Conservation (phyloP, 2,888 invertebrate genomes). For the Nowickia ferox region DNA sequence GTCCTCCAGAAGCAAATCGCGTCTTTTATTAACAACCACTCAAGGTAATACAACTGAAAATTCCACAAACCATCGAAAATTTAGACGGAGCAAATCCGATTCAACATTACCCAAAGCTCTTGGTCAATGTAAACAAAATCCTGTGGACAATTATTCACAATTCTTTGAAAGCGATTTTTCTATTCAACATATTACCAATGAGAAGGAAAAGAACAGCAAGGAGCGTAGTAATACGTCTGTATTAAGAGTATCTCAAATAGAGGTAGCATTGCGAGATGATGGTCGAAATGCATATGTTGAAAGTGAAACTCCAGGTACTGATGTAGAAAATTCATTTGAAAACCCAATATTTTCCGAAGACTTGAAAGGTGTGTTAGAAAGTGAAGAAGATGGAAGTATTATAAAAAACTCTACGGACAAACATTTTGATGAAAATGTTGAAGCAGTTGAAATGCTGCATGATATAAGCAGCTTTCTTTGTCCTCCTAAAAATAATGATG, state of each 20-base stretch:
- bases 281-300: background rate
- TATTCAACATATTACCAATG: constrained; percentile 68
- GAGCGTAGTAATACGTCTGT: constrained; percentile 56
- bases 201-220: background rate
- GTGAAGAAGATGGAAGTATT: constrained; percentile 44
- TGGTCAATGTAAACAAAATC: background rate
- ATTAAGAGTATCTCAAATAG: constrained; percentile 75
- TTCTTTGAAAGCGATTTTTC: constrained; percentile 80
- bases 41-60: constrained; percentile 12
- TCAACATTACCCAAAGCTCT: constrained; percentile 70
- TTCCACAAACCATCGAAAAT: constrained; percentile 62
- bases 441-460: constrained; percentile 63
- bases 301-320: background rate
- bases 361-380: constrained; percentile 71
- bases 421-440: constrained; percentile 29
- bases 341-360: constrained; percentile 78
- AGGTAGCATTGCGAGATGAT: constrained; percentile 71
- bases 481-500: constrained; percentile 67
- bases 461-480: constrained; percentile 80
- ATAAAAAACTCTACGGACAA: constrained; percentile 68
- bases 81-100: constrained; percentile 76
- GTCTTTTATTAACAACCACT: constrained; percentile 48
- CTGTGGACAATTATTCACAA: constrained; percentile 76
- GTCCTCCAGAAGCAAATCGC: constrained; percentile 70
- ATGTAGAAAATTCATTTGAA: constrained; percentile 71